These are phyloP conservation scores for Neostethus bicornis DNA, from an alignment of 2,797 vertebrate genomes.

Conservation along the genomic window DNA sequence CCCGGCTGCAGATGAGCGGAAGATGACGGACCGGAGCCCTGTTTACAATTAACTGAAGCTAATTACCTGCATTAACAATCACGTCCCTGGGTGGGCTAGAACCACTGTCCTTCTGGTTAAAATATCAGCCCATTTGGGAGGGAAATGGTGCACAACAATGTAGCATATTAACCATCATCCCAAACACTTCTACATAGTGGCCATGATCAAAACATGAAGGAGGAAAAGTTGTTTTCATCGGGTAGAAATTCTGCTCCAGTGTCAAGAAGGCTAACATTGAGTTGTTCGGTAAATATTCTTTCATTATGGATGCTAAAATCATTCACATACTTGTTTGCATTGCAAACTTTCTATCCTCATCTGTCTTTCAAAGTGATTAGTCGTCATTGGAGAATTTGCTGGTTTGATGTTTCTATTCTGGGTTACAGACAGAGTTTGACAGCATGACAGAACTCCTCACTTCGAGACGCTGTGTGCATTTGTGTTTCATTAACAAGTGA, in stretches of 20 bases:
- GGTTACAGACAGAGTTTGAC: constrained; percentile 34
- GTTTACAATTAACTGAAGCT: no score
- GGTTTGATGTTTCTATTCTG: constrained; percentile 63
- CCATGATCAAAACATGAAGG: not conserved
- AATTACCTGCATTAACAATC: no score
- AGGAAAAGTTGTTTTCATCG: no score
- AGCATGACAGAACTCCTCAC: constrained; percentile 29
- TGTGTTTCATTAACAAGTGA: constrained; percentile 66
- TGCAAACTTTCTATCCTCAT: constrained; percentile 34
- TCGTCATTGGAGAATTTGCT: constrained; percentile 45
- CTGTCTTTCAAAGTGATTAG: constrained; percentile 48
- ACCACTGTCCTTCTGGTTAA: no score
- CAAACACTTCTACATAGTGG: no score
- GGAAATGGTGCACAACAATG: no score
- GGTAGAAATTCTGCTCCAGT: no score
- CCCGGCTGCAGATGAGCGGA: no score
- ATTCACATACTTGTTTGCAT: constrained; percentile 17
- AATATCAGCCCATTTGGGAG: no score
- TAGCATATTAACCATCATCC: no score
- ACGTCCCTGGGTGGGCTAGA: no score
- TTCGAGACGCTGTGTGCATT: constrained; percentile 46
- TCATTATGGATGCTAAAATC: constrained; percentile 17
- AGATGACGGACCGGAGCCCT: no score
- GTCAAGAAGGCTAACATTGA: constrained; percentile 6
- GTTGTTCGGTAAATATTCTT: constrained; percentile 12